Conservation (phyloP, 2,113 vertebrate genomes). For the Elaphurus davidianus region DNA sequence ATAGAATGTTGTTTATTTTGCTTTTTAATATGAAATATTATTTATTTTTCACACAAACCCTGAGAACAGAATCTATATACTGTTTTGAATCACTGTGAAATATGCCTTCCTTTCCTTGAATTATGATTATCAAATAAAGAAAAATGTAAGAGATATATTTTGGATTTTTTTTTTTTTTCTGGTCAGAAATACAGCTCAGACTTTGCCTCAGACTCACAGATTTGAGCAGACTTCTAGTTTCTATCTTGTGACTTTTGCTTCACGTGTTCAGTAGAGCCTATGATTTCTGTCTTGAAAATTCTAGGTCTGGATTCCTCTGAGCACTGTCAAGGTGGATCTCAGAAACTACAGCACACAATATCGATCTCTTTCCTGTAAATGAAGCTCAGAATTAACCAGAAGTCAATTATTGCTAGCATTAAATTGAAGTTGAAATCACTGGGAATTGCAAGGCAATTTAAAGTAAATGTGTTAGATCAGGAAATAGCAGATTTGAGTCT, state of each 20-base stretch:
- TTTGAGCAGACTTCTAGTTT: background rate
- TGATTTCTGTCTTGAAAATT: background rate
- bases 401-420: background rate
- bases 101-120: background rate
- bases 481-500: background rate
- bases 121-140: background rate
- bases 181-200: background rate
- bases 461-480: background rate
- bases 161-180: background rate
- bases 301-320: background rate
- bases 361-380: background rate
- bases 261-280: background rate
- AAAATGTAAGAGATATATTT: background rate
- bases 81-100: background rate
- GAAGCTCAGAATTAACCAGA: slow-evolving; percentile 15
- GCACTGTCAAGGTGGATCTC: background rate
- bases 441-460: background rate
- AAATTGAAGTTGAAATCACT: slow-evolving; percentile 22
- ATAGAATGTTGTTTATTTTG: background rate
- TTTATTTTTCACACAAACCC: background rate
- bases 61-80: background rate
- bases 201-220: background rate
- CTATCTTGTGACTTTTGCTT: background rate
- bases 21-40: background rate
- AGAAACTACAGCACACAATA: background rate